Evolutionary conservation across 1,140 invertebrate species (phyloP), one percentile per base, ranked within the genome.

Genomic region (Steinernema feltiae): DNA sequence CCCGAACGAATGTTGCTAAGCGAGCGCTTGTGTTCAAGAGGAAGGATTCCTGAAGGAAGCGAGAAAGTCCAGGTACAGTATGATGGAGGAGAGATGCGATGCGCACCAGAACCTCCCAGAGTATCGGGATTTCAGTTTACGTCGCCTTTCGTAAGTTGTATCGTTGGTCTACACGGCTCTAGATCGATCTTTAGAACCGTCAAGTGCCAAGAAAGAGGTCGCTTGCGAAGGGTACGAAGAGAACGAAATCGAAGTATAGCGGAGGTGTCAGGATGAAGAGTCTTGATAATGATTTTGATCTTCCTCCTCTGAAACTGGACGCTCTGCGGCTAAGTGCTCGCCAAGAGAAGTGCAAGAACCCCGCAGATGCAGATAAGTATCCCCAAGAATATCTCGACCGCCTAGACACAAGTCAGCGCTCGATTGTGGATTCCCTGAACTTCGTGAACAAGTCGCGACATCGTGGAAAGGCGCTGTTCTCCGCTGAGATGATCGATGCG

Each of bases 61-160:
- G 17, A 30, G 3, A 63, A 12, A 12, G 53, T 63, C 24, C 15
- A 17, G 12, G 24, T 63, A 3, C 53, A 63, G 24, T 27, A 63
- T 27, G 53, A 63, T 21, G 53, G 53, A 27, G 53, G 24, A 63
- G 53, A 63, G 53, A 63, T 63, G 53, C 53, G 53, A 15, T 21
- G 24, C 24, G 12, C 24, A 7, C 53, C 53, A 17, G 53, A 24
- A 32, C 7, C 70, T 63, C 78, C 78, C 31, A 15, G 30, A 18
- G 75, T 79, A 17, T 24, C 24, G 21, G 78, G 75, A 78, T 79
- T 79, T 63, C 71, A 75, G n/a, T 78, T 79, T 70, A 31, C 30
- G 24, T 30, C 41, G 0, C 53, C 53, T 63, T 63, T 63, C 24
- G 53, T 63, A 63, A 63, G 53, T 46, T n/a, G 7, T 46, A 46